These are phyloP conservation scores for Rattus rattus DNA, from an alignment of 2,113 vertebrate genomes.

Conservation along the genomic window DNA sequence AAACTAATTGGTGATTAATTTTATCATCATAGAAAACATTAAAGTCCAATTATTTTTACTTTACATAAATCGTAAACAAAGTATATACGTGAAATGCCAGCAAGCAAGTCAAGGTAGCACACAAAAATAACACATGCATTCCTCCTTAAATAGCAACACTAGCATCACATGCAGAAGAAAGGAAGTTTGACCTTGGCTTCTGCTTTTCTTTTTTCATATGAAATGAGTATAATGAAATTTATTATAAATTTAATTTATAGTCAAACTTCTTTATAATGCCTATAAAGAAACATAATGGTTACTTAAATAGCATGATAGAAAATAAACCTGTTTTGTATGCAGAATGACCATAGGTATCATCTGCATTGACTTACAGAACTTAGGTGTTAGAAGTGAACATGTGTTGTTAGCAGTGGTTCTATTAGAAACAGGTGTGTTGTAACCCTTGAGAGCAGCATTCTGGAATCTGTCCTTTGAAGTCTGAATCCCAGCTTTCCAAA, in stretches of 20 bases:
- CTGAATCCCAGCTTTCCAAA: not conserved
- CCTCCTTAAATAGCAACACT: not conserved
- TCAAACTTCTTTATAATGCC: not conserved
- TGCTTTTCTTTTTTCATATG: not conserved
- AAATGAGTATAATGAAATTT: not conserved
- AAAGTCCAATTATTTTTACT: not conserved
- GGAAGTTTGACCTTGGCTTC: not conserved
- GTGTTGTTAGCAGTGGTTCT: not conserved
- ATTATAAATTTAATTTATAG: not conserved
- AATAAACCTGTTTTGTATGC: not conserved
- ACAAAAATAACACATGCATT: not conserved
- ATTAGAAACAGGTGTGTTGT: not conserved
- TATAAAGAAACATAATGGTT: constrained; percentile 21
- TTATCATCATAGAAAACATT: not conserved
- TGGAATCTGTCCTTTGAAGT: not conserved
- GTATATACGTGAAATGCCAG: not conserved
- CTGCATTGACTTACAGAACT: not conserved
- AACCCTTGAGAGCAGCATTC: not conserved
- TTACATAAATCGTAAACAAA: not conserved
- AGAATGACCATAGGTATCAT: not conserved
- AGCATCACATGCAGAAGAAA: not conserved
- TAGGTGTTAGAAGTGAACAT: not conserved
- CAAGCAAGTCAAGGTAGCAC: not conserved
- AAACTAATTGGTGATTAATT: not conserved
- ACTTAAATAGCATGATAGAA: not conserved